These are phyloP conservation scores for Scelioninae gen. 2 DNA, from an alignment of 2,888 invertebrate species.

Conservation along the genomic window DNA sequence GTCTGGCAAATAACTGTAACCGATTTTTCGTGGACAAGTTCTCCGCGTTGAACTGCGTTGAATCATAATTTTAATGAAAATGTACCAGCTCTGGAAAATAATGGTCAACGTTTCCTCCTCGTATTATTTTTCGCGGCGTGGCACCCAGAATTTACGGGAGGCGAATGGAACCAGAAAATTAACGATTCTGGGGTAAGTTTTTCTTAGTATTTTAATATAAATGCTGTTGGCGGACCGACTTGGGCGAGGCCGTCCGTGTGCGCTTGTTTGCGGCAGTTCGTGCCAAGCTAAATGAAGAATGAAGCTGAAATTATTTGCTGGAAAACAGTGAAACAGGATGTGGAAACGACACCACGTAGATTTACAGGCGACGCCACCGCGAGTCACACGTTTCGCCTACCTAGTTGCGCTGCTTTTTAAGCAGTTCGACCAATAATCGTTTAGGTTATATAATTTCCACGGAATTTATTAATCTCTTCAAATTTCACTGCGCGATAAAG, in stretches of 20 bases:
- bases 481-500: neutral
- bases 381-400: slow-evolving; percentile 57
- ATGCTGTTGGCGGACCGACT: slow-evolving; percentile 71
- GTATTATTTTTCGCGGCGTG: slow-evolving; percentile 73
- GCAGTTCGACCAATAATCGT: slow-evolving; percentile 38
- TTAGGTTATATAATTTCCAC: slow-evolving; percentile 6
- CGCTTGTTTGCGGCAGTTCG: slow-evolving; percentile 76
- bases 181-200: slow-evolving; percentile 75
- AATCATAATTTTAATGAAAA: slow-evolving; percentile 66
- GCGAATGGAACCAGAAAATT: slow-evolving; percentile 76
- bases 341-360: slow-evolving; percentile 75
- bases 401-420: slow-evolving; percentile 48
- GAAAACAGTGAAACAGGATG: slow-evolving; percentile 76
- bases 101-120: slow-evolving; percentile 75
- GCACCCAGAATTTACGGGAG: slow-evolving; percentile 73
- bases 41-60: slow-evolving; percentile 35
- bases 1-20: neutral
- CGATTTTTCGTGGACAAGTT: slow-evolving; percentile 32
- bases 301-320: slow-evolving; percentile 76
- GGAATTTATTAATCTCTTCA: neutral
- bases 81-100: slow-evolving; percentile 70
- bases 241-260: slow-evolving; percentile 64
- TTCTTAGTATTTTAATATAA: slow-evolving; percentile 76
- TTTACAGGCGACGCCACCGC: slow-evolving; percentile 69
- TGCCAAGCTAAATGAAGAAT: slow-evolving; percentile 76